These are phyloP conservation scores for Pyrgus malvae DNA, from an alignment of 2,888 invertebrate species.

Conservation along the genomic window DNA sequence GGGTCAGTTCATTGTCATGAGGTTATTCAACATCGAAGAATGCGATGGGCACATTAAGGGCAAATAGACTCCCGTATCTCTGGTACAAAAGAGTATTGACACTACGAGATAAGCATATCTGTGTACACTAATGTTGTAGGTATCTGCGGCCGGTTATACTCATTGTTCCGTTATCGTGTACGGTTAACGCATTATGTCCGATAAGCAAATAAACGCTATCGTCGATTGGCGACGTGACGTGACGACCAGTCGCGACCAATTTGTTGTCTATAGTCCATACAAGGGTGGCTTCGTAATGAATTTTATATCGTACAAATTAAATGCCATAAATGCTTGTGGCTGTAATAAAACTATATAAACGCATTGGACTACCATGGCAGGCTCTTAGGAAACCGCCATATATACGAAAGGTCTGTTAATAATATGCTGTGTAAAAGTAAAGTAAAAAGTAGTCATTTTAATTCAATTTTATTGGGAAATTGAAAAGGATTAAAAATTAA, in stretches of 20 bases:
- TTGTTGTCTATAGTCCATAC: slow-evolving; percentile 16
- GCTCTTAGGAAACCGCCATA: too few relatives aligned
- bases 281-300: neutral
- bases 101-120: slow-evolving; percentile 74
- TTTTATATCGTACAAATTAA: too few relatives aligned
- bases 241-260: slow-evolving; percentile 12
- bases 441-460: too few relatives aligned
- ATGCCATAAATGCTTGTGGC: too few relatives aligned
- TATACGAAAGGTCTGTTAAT: too few relatives aligned
- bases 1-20: slow-evolving; percentile 63
- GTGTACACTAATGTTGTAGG: slow-evolving; percentile 67
- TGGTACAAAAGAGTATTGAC: slow-evolving; percentile 80
- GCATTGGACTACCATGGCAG: too few relatives aligned
- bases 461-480: too few relatives aligned
- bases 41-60: slow-evolving; percentile 71
- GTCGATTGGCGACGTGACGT: slow-evolving; percentile 13
- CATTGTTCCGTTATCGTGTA: slow-evolving; percentile 77
- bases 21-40: slow-evolving; percentile 70
- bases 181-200: slow-evolving; percentile 73
- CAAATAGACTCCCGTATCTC: slow-evolving; percentile 76
- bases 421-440: too few relatives aligned
- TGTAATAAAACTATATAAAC: too few relatives aligned
- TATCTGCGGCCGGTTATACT: slow-evolving; percentile 66
- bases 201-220: slow-evolving; percentile 70
- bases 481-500: too few relatives aligned